Percentiles rank a stretch among this genome's conserved stretches.
Conservation (phyloP, 2,888 invertebrate species). For the Andricus curvator region DNA sequence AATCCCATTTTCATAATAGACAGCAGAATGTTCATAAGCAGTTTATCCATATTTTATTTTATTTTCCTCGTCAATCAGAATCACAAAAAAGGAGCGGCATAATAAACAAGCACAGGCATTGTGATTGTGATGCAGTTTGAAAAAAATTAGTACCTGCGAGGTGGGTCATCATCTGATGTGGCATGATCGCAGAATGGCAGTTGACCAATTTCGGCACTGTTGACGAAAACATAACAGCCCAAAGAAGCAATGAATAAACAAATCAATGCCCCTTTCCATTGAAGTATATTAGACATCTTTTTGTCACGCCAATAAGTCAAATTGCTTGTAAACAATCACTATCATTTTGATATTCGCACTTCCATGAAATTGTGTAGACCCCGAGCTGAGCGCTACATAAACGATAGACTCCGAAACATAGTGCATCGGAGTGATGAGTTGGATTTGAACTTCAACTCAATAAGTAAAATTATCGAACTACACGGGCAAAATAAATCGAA, state of each 20-base stretch:
- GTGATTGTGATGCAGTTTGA: neutral
- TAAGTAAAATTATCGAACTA: neutral
- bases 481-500: neutral
- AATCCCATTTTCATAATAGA: neutral
- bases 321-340: neutral
- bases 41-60: no score
- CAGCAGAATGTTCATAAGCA: no score
- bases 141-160: conserved; percentile 19
- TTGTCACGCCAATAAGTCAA: neutral
- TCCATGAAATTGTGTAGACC: neutral
- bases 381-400: neutral
- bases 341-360: neutral
- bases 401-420: no score
- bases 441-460: neutral
- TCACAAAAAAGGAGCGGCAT: neutral
- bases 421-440: neutral
- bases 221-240: conserved; percentile 45
- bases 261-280: conserved; percentile 49
- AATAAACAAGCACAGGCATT: neutral
- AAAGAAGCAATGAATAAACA: conserved; percentile 39
- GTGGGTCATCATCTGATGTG: conserved; percentile 47
- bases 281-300: conserved; percentile 53
- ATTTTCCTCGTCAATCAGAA: neutral
- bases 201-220: conserved; percentile 53
- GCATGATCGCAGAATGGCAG: conserved; percentile 59